Evolutionary conservation across 2,113 vertebrate species (phyloP), one percentile per base, ranked within the genome.

Genomic region (Paratilapia polleni): DNA sequence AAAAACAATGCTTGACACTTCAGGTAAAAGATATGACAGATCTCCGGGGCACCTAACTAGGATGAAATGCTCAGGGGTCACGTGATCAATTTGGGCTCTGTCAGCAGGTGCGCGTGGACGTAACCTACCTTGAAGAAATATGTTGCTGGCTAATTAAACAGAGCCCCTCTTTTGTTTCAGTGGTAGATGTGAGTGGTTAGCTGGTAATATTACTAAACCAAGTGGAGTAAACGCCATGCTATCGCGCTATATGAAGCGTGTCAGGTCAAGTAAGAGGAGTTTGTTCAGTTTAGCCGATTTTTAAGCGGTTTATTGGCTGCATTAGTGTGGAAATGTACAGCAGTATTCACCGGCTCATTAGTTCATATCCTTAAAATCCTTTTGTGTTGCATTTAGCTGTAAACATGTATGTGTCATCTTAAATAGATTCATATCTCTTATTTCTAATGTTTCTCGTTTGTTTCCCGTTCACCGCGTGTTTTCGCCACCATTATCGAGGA

Each of bases 211-310:
- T 38, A 28, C 31, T 68, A 10, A 74, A 57, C 13, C 19, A 11
- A 47, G 28, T 12, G 26, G 22, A 41, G 59, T 57, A 2, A 52
- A 15, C 78, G 56, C 28, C 38, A 94, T 95, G 92, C 49, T 95
- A 2, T 87, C 90, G 14, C 73, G 54, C 19, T 95, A 94, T 14
- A 83, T 94, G 49, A 95, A 94, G 26, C 94, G 94, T 17, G 92
- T 95, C 1, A 95, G 92, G 61, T 90, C 90, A 57, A 94, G 95
- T 95, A 89, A 93, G 89, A 68, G 12, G 20, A 36, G 36, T 41
- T 43, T 43, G 10, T 20, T 47, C 11, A 6, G n/a, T 13, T 52
- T 77, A 3, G 26, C 2, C 28, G 8, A n/a, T 19, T 74, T 74
- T n/a, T 9, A 36, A 66, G 63, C 0, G 17, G 52, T 13, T 58